Base-by-base conservation (phyloP, 2,113 vertebrate genomes). In the Centropus unirufus region DNA sequence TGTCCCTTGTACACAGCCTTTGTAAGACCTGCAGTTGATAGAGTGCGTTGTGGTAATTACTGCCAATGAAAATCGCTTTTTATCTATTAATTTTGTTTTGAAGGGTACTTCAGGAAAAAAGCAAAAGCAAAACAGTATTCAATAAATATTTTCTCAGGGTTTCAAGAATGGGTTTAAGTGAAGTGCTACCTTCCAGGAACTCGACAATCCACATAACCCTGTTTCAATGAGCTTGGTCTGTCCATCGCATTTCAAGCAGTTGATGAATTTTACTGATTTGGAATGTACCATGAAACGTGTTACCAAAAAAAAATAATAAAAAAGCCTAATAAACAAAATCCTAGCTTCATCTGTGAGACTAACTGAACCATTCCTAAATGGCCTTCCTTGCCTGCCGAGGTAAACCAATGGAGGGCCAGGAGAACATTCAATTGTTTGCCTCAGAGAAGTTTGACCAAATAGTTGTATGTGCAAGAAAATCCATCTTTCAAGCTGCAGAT, bases 111-210 rank as follows among this genome's bases (percentile, higher is more conserved):
- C 39, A 62, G 9, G 5, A 87, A 66, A 55, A 75, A 46, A 32
- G 36, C 36, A 36, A 36, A 36, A 36, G 36, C 36, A 47, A 39
- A 39, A 4, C 11, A 8, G 3, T 32, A 22, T 72, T 96, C 20
- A 76, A 82, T 81, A 80, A 96, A 64, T 87, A 26, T 73, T 94
- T 93, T 93, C 83, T 58, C 70, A 63, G 44, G 59, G 32, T 52
- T 97, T 95, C 83, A 95, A 49, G 84, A 72, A 68, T 87, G 17
- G 47, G 32, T 91, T 74, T 79, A 83, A 78, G 79, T 94, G 87
- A 95, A 62, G 34, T 95, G 52, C 67, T 93, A 29, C 32, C 57
- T 96, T 87, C 81, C 30, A 95, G 63, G 40, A 93, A 66, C 77
- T 85, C 64, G 78, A 76, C 64, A 78, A 58, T 86, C 46, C 51